Evolutionary conservation across 1,140 invertebrate species (phyloP).

Genomic region (Leucophenga varia): DNA sequence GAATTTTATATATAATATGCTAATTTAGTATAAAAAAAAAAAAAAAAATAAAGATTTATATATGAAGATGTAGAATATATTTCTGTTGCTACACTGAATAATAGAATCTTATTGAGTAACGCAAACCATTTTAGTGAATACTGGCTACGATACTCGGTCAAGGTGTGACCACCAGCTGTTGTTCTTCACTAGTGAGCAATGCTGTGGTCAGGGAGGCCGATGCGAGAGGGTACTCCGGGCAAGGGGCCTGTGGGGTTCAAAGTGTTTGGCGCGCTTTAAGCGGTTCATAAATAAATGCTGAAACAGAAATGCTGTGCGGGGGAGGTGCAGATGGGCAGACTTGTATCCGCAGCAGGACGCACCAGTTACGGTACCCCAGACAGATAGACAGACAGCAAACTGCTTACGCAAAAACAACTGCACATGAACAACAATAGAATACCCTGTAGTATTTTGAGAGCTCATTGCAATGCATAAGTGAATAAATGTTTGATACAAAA

Average conservation of each 20-base stretch:
- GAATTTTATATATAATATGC: no score
- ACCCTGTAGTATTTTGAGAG: no score
- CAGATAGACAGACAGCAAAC: slow-evolving; percentile 4
- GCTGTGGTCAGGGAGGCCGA: slow-evolving; percentile 3
- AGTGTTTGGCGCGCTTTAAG: slow-evolving; percentile 48
- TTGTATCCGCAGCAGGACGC: slow-evolving; percentile 12
- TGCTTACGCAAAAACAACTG: background rate
- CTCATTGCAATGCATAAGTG: no score
- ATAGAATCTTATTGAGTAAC: no score
- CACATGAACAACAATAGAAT: background rate
- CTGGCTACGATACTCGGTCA: slow-evolving; percentile 14
- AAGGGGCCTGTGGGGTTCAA: slow-evolving; percentile 39
- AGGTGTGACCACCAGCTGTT: slow-evolving; percentile 25
- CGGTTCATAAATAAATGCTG: slow-evolving; percentile 50
- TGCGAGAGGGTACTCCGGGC: background rate
- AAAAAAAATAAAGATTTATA: no score
- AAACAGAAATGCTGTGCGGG: slow-evolving; percentile 46
- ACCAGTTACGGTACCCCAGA: slow-evolving; percentile 10
- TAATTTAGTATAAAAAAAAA: no score
- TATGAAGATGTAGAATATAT: no score
- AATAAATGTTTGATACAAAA: no score
- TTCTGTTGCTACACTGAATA: no score
- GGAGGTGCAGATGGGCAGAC: slow-evolving; percentile 14
- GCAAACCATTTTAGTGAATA: no score
- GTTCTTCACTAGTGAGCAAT: slow-evolving; percentile 13